These are phyloP conservation scores for Nemurella pictetii DNA, from an alignment of 2,888 invertebrate species.

Conservation along the genomic window DNA sequence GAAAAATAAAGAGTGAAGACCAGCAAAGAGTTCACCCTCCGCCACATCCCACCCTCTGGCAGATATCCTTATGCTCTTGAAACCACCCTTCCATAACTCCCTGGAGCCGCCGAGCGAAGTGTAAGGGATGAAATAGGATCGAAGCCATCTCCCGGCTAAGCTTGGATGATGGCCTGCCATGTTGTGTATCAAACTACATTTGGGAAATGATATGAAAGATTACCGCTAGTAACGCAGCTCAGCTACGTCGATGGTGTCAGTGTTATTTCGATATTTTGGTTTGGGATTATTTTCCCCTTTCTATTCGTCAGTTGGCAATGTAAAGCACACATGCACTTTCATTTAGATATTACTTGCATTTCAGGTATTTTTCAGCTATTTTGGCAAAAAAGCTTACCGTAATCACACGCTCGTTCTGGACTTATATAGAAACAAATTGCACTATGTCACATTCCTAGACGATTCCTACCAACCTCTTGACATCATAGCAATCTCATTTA, in stretches of 20 bases:
- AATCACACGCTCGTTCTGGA: not conserved
- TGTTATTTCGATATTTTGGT: not conserved
- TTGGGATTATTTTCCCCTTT: not conserved
- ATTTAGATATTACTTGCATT: too few relatives aligned
- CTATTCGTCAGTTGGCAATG: not conserved
- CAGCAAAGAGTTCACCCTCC: conserved; percentile 29
- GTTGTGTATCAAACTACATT: conserved; percentile 27
- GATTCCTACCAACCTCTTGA: not conserved
- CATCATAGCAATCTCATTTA: not conserved
- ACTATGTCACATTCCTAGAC: not conserved
- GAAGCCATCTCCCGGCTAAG: conserved; percentile 27
- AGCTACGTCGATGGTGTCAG: too few relatives aligned
- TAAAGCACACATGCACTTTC: not conserved
- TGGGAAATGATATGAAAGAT: conserved; percentile 20
- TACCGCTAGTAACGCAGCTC: not conserved
- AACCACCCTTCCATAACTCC: conserved; percentile 33
- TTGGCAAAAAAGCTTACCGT: not conserved
- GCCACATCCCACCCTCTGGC: conserved; percentile 8
- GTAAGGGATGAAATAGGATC: conserved; percentile 33
- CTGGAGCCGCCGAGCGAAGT: conserved; percentile 26
- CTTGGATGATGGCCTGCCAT: conserved; percentile 33
- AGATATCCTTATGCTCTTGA: conserved; percentile 28
- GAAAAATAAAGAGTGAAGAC: conserved; percentile 35
- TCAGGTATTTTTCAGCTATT: not conserved
- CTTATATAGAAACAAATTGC: not conserved